phyloP scores from a whole-genome alignment of 2,888 invertebrate genomes.

The Selenia dentaria region DNA sequence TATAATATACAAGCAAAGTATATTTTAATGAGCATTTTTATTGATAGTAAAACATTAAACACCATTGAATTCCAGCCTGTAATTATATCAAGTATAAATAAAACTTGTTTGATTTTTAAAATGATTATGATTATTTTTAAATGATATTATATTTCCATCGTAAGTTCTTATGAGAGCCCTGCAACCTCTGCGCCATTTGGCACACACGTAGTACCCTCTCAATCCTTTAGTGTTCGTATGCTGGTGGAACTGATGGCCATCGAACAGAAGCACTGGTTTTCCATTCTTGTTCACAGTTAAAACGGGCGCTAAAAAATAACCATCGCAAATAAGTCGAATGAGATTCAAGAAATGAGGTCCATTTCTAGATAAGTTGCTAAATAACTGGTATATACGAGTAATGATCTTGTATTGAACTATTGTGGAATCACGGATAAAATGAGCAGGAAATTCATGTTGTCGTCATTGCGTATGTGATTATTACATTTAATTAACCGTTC shows the following conservation, averaged over 20 bases:
- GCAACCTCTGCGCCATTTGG: conserved; percentile 9
- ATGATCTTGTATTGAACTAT: too few species aligned
- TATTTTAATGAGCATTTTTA: neutral
- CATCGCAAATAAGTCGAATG: too few species aligned
- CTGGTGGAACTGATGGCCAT: neutral
- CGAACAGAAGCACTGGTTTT: neutral
- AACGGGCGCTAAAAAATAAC: neutral
- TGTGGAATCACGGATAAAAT: too few species aligned
- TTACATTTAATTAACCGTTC: too few species aligned
- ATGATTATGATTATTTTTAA: neutral
- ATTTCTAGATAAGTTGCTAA: too few species aligned
- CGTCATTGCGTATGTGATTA: too few species aligned
- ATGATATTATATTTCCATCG: neutral
- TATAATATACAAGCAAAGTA: too few species aligned
- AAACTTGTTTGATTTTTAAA: too few species aligned
- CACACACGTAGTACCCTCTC: conserved; percentile 11
- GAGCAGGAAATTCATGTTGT: too few species aligned
- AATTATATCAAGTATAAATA: neutral
- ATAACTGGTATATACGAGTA: too few species aligned
- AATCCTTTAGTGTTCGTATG: neutral
- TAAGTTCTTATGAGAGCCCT: conserved; percentile 4
- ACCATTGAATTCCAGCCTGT: neutral
- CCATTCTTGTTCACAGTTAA: neutral
- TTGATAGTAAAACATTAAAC: too few species aligned
- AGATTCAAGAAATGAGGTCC: too few species aligned